These are phyloP conservation scores for Timandra comae DNA, from an alignment of 2,888 invertebrate genomes.

Conservation along the genomic window DNA sequence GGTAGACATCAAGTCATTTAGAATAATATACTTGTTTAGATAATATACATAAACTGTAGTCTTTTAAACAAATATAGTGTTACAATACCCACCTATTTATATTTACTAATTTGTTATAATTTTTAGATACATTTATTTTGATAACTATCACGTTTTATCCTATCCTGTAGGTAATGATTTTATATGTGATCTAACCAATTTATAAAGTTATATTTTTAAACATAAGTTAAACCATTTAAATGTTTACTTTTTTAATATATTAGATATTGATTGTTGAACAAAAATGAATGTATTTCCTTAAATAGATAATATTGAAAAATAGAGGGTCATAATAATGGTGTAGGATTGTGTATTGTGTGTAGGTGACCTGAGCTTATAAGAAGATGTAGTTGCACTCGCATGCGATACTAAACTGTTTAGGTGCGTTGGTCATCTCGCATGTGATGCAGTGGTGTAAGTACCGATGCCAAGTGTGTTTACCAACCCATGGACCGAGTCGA, in stretches of 20 bases:
- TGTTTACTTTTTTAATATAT: slow-evolving; percentile 20
- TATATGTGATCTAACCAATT: slow-evolving; percentile 37
- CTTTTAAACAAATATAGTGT: slow-evolving; percentile 40
- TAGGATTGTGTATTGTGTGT: too few species aligned
- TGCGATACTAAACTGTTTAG: too few species aligned
- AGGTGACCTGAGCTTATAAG: too few species aligned
- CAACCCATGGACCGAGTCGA: too few species aligned
- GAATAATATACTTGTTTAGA: slow-evolving; percentile 53
- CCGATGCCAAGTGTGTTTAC: too few species aligned
- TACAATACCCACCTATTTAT: slow-evolving; percentile 19
- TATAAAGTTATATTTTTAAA: slow-evolving; percentile 31
- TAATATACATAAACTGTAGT: slow-evolving; percentile 54
- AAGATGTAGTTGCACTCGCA: too few species aligned
- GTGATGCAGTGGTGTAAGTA: too few species aligned
- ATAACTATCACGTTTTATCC: slow-evolving; percentile 54
- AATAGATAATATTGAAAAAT: too few species aligned
- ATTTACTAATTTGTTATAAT: slow-evolving; percentile 43
- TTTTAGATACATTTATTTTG: slow-evolving; percentile 69
- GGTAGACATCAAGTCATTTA: slow-evolving; percentile 35
- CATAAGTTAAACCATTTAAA: slow-evolving; percentile 31
- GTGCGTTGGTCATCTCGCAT: too few species aligned
- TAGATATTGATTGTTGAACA: too few species aligned
- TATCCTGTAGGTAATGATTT: slow-evolving; percentile 30
- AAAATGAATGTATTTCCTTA: too few species aligned
- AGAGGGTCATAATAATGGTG: too few species aligned